Evolutionary conservation across 2,888 invertebrate genomes (phyloP), one percentile per base, ranked within the genome.

Genomic region (Abscondita cerata): DNA sequence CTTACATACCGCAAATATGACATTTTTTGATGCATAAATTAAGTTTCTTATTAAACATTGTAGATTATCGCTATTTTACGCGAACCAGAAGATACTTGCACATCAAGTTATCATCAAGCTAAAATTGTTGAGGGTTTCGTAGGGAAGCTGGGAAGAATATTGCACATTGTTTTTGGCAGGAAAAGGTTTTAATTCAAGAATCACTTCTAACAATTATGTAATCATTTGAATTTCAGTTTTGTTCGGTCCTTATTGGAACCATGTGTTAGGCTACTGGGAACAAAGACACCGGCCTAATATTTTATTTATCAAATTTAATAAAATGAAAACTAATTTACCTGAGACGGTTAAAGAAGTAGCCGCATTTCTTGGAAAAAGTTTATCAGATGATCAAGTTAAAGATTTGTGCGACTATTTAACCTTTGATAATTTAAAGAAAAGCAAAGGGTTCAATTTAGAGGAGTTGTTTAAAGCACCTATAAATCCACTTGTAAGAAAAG

Each of bases 51-150:
- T n/a, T n/a, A n/a, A n/a, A 41, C 16, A 25, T 47, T n/a, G n/a
- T 76, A 94, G 92, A 88, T 95, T 15, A 88, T 96, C 63, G 96
- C 95, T 78, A 89, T 93, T 1, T 87, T 91, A 0, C 86, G 96
- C 48, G 94, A 96, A 81, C 94, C 96, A 0, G 95, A 95, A 78
- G 96, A 96, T 77, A 88, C 92, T 73, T 91, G 91, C 63, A 93
- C 95, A 0, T 96, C 96, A 0, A 95, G 90, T 75, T 96, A 90
- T 77, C 89, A 93, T 79, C 93, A 95, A 78, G 92, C 89, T 75
- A 86, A 84, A 59, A 80, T 91, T 71, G 78, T 87, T 20, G 81
- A 84, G 47, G 80, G 86, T 0, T 0, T 83, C 85, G 70, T 80
- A 78, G n/a, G 84, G 76, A 0, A 82, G 84, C 0, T 91, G 92